Conservation (phyloP, 2,113 vertebrate genomes). For the Lepus europaeus region DNA sequence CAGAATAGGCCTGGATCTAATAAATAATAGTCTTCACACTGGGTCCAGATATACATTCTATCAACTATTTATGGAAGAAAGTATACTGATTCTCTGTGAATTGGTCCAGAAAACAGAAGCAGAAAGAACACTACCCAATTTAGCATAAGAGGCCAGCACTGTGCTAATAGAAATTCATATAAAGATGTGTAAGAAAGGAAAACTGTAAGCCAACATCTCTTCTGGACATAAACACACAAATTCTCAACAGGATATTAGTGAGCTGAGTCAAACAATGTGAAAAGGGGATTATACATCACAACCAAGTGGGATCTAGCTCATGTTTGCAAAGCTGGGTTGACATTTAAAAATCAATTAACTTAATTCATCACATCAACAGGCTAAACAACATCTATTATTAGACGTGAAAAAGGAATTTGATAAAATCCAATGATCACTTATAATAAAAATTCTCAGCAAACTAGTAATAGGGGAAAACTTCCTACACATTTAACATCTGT, state of each 20-base stretch:
- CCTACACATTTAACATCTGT: not conserved
- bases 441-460: no score
- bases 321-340: not conserved
- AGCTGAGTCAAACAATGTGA: not conserved
- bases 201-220: not conserved
- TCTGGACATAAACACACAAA: not conserved
- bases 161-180: not conserved
- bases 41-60: not conserved
- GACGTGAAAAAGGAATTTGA: no score
- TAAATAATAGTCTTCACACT: not conserved
- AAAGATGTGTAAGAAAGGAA: not conserved
- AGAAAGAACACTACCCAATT: not conserved
- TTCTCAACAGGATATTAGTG: not conserved
- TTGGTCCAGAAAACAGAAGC: no score
- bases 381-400: not conserved
- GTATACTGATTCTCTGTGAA: no score
- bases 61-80: not conserved
- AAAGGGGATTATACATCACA: not conserved
- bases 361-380: not conserved
- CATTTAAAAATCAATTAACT: not conserved
- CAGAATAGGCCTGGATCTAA: not conserved
- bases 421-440: no score
- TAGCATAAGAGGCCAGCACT: not conserved
- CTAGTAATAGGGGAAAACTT: not conserved
- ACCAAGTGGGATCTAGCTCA: not conserved